Base-by-base conservation (phyloP, 2,888 invertebrate genomes). In the Psococerastis gibbosa region DNA sequence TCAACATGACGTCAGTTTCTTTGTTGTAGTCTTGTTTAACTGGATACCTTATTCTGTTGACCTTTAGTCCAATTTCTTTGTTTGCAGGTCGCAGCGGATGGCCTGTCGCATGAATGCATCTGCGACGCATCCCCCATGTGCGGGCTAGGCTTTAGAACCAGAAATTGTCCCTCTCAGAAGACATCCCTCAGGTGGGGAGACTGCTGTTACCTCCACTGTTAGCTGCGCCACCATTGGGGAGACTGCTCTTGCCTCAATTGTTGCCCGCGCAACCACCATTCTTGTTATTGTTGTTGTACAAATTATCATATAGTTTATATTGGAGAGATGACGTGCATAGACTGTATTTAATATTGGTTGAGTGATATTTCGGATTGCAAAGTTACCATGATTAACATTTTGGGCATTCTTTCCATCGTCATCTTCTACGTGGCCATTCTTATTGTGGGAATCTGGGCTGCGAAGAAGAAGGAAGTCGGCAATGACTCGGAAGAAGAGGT, bases 371-470 rank as follows among this genome's bases (percentile, higher is more conserved):
- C 20, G 15, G 16, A 45, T 44, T 44, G 15, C 43, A 32, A 53
- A 50, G 43, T 47, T 62, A 75, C 68, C 65, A 87, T 87, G 82
- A 80, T 91, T 62, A 89, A 94, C 72, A 64, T 91, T 51, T 82
- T 80, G 49, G 97, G 97, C 43, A 75, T 97, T 52, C 71, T 91
- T 54, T 91, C 95, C 55, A 92, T 98, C 62, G 71, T 91, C 57
- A 70, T 97, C 55, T 98, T 98, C 70, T 98, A 98, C 71, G 65
- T 91, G 56, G 71, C 97, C 53, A 98, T 98, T 63, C 70, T 98
- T 60, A 75, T 71, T 35, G 94, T 98, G 52, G 97, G 97, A 53
- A 84, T 98, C 60, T 95, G 94, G 92, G 97, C 95, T 8, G 95
- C 78, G 22, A 73, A 91, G 55, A 97, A 95, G 67, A 92, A 92